A percentile compares a stretch with the other conserved stretches of the same genome.
phyloP scores from a whole-genome alignment of 2,113 vertebrate species.

The Menura novaehollandiae region DNA sequence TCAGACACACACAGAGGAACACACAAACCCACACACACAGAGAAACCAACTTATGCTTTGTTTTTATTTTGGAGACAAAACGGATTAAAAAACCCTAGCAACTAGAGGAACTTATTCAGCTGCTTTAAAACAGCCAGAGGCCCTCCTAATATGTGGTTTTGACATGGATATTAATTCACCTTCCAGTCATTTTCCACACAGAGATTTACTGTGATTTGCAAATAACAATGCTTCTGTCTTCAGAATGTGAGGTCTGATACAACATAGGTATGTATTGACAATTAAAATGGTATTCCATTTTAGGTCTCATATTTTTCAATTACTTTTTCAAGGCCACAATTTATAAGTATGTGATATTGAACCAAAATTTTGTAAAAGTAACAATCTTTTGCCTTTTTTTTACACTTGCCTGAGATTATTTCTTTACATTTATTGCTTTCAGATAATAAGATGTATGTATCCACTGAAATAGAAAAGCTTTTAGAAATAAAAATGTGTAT shows the following conservation, averaged over 20 bases:
- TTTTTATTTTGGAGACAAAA: not conserved
- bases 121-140: not conserved
- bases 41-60: not conserved
- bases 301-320: not conserved
- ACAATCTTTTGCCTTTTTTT: not conserved
- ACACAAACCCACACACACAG: not conserved
- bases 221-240: not conserved
- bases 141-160: not conserved
- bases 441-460: not conserved
- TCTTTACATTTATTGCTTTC: not conserved
- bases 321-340: not conserved
- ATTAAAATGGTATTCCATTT: not conserved
- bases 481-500: not conserved
- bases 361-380: not conserved
- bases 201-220: not conserved
- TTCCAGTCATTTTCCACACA: constrained; percentile 2
- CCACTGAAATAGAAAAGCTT: not conserved
- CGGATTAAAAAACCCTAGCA: not conserved
- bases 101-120: not conserved
- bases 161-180: constrained; percentile 7
- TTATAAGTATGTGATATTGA: not conserved
- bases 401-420: not conserved
- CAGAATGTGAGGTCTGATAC: not conserved
- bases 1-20: not conserved
- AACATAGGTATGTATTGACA: not conserved